Percentiles rank a stretch among this genome's conserved stretches.
phyloP scores from a whole-genome alignment of 2,797 vertebrate species.

The Mus spretus region DNA sequence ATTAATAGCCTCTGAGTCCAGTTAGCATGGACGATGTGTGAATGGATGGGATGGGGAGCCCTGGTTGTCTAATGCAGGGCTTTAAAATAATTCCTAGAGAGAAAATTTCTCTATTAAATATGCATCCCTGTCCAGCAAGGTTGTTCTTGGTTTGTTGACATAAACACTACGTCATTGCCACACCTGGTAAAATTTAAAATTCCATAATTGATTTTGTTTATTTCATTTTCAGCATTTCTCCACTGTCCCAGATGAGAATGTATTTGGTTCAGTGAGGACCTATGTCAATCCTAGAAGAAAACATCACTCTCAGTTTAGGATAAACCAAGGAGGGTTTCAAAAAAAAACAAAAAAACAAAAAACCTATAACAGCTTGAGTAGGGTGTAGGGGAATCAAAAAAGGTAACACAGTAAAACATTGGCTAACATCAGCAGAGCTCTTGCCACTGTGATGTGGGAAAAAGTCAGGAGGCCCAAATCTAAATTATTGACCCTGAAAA shows the following conservation, averaged over 20 bases:
- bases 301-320: background rate
- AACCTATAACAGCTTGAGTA: background rate
- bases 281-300: slow-evolving; percentile 25
- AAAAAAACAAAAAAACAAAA: background rate
- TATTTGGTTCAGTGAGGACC: background rate
- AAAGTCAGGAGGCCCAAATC: background rate
- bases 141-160: background rate
- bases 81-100: slow-evolving; percentile 36
- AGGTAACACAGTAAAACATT: background rate
- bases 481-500: slow-evolving; percentile 21
- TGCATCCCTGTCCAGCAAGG: background rate
- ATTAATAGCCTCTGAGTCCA: background rate
- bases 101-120: slow-evolving; percentile 52
- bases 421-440: background rate
- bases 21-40: no score
- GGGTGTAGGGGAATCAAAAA: background rate
- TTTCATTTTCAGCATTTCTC: slow-evolving; percentile 22
- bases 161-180: background rate
- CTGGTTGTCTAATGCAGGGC: background rate
- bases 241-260: slow-evolving; percentile 2
- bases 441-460: background rate
- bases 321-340: background rate
- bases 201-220: slow-evolving; percentile 51
- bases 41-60: background rate
- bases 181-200: slow-evolving; percentile 42